A percentile compares a stretch with the other conserved stretches of the same genome.
phyloP scores from a whole-genome alignment of 2,113 vertebrate genomes.

The Elaphurus davidianus region DNA sequence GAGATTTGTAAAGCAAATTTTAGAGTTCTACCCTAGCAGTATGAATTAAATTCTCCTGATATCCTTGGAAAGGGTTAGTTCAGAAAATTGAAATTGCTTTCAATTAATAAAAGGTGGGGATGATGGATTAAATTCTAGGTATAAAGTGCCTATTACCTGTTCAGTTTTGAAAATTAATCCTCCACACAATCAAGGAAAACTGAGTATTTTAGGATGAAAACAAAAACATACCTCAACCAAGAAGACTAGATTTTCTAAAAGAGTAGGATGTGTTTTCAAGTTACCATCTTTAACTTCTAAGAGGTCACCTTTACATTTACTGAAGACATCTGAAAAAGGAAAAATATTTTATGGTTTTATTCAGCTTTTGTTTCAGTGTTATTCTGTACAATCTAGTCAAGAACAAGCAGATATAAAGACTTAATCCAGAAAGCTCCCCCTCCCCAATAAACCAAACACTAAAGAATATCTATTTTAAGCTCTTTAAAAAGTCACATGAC shows the following conservation, averaged over 20 bases:
- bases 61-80: background rate
- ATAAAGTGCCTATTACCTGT: background rate
- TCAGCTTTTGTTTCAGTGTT: background rate
- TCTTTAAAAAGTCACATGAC: background rate
- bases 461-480: background rate
- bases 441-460: constrained; percentile 6
- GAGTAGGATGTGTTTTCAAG: constrained; percentile 87
- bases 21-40: background rate
- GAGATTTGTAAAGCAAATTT: background rate
- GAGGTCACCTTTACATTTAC: constrained; percentile 93
- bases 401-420: constrained; percentile 3
- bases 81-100: background rate
- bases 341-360: constrained; percentile 27
- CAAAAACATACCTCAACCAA: constrained; percentile 93
- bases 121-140: background rate
- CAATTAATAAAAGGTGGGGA: background rate
- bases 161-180: constrained; percentile 9
- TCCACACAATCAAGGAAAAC: background rate
- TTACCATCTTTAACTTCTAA: constrained; percentile 89
- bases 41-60: background rate
- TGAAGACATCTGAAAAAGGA: constrained; percentile 87
- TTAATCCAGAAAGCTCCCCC: background rate
- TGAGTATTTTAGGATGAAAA: background rate
- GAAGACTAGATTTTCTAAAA: constrained; percentile 95
- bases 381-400: constrained; percentile 21